These are phyloP conservation scores for Nestor notabilis DNA, from an alignment of 2,113 vertebrate species.

Conservation along the genomic window DNA sequence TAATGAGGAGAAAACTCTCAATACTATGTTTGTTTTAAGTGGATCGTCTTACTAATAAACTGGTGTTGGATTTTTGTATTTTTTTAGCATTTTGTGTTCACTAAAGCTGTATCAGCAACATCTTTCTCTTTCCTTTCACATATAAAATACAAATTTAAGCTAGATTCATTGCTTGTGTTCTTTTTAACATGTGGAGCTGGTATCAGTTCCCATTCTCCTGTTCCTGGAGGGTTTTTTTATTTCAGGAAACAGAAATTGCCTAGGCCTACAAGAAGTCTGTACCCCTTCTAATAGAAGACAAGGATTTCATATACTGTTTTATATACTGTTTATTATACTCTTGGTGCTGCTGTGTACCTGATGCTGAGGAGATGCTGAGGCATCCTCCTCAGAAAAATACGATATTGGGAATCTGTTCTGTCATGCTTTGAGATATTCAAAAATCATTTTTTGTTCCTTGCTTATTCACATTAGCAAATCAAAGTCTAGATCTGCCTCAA, in stretches of 20 bases:
- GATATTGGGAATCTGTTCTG: not conserved
- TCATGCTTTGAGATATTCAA: not conserved
- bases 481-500: not conserved
- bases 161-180: not conserved
- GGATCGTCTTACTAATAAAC: not conserved
- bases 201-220: not conserved
- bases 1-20: not conserved
- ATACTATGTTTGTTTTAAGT: not conserved
- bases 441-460: not conserved
- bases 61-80: not conserved
- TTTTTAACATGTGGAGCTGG: not conserved
- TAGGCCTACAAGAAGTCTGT: not conserved
- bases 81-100: not conserved
- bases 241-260: not conserved
- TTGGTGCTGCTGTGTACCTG: not conserved
- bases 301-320: not conserved
- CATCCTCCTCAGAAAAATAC: not conserved
- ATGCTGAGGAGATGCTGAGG: not conserved
- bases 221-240: not conserved
- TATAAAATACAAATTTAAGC: not conserved
- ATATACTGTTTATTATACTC: not conserved
- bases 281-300: not conserved
- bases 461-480: not conserved
- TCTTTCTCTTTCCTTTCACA: not conserved
- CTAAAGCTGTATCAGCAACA: not conserved